A percentile compares a stretch with the other conserved stretches of the same genome.
These are phyloP conservation scores for Himalopsyche japonica DNA, from an alignment of 2,888 invertebrate genomes.

Conservation along the genomic window DNA sequence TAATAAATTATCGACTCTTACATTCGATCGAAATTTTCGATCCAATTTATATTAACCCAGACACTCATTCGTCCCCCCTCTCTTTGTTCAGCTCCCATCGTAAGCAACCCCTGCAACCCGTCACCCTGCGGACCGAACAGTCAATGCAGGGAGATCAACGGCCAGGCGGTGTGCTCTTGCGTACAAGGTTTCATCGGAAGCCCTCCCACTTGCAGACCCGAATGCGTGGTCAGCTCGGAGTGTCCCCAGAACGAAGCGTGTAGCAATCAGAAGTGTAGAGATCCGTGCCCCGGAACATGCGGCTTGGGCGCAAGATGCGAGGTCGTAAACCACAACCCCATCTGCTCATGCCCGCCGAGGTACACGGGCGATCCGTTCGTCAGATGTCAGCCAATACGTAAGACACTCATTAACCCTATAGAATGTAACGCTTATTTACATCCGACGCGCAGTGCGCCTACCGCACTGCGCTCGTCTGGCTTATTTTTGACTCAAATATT, in stretches of 20 bases:
- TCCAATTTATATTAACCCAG: neutral
- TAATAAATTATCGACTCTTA: neutral
- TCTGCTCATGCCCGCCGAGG: conserved; percentile 72
- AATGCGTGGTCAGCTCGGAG: conserved; percentile 74
- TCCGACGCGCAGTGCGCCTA: neutral
- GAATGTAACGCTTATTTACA: neutral
- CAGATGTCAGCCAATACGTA: conserved; percentile 67
- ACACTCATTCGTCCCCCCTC: neutral
- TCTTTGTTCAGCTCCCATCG: conserved; percentile 44
- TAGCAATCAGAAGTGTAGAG: conserved; percentile 74
- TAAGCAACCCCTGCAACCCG: conserved; percentile 56
- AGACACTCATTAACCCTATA: neutral
- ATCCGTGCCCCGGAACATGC: conserved; percentile 77
- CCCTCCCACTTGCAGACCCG: conserved; percentile 65
- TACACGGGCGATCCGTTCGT: conserved; percentile 77
- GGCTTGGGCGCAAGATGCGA: conserved; percentile 53
- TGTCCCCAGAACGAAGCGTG: conserved; percentile 73
- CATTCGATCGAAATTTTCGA: neutral
- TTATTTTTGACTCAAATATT: neutral
- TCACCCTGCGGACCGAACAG: conserved; percentile 76
- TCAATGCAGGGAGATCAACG: conserved; percentile 68
- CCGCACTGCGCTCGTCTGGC: neutral
- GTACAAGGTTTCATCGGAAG: conserved; percentile 55
- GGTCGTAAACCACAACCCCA: conserved; percentile 77
- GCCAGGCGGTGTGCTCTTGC: conserved; percentile 74